These are phyloP conservation scores for Myotis brandtii DNA, from an alignment of 2,113 vertebrate species.

Conservation along the genomic window DNA sequence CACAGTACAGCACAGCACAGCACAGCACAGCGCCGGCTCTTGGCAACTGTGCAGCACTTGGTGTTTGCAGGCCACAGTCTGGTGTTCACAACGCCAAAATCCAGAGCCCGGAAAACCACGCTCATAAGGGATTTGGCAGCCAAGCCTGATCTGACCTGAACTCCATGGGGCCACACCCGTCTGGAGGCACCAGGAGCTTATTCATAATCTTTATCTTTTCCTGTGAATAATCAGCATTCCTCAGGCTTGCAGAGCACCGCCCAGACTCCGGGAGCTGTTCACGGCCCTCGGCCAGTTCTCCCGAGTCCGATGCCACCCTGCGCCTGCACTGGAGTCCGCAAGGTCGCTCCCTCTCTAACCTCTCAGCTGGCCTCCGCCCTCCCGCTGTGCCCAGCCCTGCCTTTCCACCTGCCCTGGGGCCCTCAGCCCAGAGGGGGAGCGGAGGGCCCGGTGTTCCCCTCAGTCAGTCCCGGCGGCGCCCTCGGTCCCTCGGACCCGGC, in stretches of 20 bases:
- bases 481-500: not conserved
- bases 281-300: not conserved
- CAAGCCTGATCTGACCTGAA: not conserved
- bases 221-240: not conserved
- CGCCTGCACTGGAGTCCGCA: not conserved
- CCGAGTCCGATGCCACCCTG: not conserved
- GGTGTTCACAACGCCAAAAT: not conserved
- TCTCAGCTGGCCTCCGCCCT: not conserved
- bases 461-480: not conserved
- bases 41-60: fast-evolving
- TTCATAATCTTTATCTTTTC: not conserved
- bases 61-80: not conserved
- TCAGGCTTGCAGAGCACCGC: not conserved
- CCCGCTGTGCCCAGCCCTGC: not conserved
- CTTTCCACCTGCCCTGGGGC: not conserved
- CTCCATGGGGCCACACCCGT: not conserved
- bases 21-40: not conserved
- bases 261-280: not conserved
- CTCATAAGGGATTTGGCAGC: not conserved
- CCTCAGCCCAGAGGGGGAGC: not conserved
- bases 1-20: too few species aligned
- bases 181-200: not conserved
- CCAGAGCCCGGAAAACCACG: not conserved
- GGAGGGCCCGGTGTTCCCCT: not conserved
- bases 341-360: fast-evolving